Percentiles rank a stretch among this genome's conserved stretches.
These are phyloP conservation scores for Melieria omissa DNA, from an alignment of 2,888 invertebrate genomes.

Conservation along the genomic window DNA sequence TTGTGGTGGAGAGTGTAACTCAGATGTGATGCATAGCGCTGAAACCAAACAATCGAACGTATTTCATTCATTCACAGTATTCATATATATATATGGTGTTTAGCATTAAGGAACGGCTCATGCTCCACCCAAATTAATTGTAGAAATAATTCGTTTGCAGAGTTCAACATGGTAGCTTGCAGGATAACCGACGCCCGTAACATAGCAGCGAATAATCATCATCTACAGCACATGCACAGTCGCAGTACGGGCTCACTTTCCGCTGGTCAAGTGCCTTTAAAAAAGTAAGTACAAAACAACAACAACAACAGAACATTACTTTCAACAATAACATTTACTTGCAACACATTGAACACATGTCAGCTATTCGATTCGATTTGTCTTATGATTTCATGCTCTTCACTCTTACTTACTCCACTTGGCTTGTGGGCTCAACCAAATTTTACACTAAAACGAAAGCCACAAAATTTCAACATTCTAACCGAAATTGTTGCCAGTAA, in stretches of 20 bases:
- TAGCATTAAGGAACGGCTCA: conserved; percentile 66
- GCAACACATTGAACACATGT: too few species aligned
- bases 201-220: conserved; percentile 72
- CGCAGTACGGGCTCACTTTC: conserved; percentile 75
- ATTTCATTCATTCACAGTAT: conserved; percentile 11
- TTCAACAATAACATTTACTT: too few species aligned
- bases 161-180: conserved; percentile 98
- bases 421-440: too few species aligned
- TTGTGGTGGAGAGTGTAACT: conserved; percentile 40
- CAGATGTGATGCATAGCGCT: conserved; percentile 19
- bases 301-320: too few species aligned
- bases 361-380: too few species aligned
- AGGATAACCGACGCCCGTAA: conserved; percentile 94
- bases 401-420: too few species aligned
- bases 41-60: conserved; percentile 23
- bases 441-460: too few species aligned
- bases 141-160: conserved; percentile 85
- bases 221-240: conserved; percentile 54
- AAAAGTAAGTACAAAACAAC: conserved; percentile 81
- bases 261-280: conserved; percentile 98
- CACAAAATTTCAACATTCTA: too few species aligned
- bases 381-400: too few species aligned
- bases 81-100: conserved; percentile 40
- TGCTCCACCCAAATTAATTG: conserved; percentile 68
- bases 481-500: too few species aligned